A percentile compares a stretch with the other conserved stretches of the same genome.
Evolutionary conservation across 2,797 vertebrate species (phyloP).

Genomic region (Eulemur albifrons): DNA sequence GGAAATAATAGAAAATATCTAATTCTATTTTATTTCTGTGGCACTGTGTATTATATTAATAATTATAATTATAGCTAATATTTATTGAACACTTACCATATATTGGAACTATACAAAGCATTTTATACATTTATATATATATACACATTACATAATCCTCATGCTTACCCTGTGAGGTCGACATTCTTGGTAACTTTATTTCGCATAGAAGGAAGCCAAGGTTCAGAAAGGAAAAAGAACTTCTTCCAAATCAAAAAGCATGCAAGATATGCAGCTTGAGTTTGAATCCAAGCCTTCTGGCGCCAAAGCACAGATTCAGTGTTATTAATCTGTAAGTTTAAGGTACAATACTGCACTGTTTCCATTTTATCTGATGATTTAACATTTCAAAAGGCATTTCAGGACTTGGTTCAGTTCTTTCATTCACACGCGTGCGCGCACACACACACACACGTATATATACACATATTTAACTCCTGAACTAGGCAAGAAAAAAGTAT

Average conservation of each 20-base stretch:
- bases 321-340: not conserved
- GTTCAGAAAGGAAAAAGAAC: slow-evolving; percentile 36
- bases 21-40: not conserved
- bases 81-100: not conserved
- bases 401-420: not conserved
- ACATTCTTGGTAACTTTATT: slow-evolving; percentile 31
- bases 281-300: not conserved
- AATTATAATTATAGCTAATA: not conserved
- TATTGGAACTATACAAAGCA: not conserved
- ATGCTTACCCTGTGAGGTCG: not conserved
- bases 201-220: slow-evolving; percentile 20
- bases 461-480: not conserved
- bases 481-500: not conserved
- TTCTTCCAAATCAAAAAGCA: slow-evolving; percentile 31
- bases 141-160: not conserved
- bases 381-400: slow-evolving; percentile 18
- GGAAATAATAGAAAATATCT: not conserved
- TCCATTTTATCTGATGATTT: slow-evolving; percentile 11
- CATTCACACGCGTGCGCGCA: not conserved
- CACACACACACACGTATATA: not conserved
- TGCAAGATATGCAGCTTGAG: not conserved
- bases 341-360: not conserved
- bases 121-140: not conserved
- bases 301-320: not conserved
- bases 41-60: not conserved